Conservation (phyloP, 2,113 vertebrate genomes). For the Mirounga angustirostris region DNA sequence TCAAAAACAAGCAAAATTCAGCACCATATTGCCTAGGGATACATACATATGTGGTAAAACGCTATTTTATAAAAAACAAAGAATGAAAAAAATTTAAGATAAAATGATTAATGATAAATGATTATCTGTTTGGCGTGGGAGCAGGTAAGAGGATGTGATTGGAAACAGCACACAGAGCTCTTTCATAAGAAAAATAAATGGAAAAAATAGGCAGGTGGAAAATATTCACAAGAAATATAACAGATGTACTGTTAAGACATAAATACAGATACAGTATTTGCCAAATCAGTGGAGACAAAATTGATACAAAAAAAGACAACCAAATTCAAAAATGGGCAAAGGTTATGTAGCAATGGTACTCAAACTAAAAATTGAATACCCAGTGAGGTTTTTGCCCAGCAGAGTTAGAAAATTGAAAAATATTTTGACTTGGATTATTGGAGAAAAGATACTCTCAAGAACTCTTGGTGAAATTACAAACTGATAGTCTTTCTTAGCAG, state of each 20-base stretch:
- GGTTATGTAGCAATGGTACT: neutral
- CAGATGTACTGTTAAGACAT: neutral
- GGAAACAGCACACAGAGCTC: neutral
- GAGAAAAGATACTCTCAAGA: neutral
- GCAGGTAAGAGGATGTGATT: neutral
- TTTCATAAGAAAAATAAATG: neutral
- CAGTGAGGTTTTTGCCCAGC: neutral
- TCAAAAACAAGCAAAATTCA: slow-evolving; percentile 18
- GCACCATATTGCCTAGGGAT: neutral
- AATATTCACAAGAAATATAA: neutral
- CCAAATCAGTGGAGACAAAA: neutral
- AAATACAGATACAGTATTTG: neutral
- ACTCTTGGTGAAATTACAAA: neutral
- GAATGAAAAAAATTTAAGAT: neutral
- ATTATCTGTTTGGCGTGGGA: neutral
- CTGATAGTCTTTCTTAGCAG: neutral
- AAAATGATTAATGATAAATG: neutral
- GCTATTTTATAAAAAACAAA: neutral
- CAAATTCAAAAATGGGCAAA: neutral
- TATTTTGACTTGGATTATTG: neutral
- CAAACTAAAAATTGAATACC: neutral
- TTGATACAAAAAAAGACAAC: neutral
- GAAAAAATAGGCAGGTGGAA: neutral
- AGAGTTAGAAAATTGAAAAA: neutral
- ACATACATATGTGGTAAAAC: neutral